Evolutionary conservation across 2,797 vertebrate species (phyloP).

Genomic region (Lophius americanus): DNA sequence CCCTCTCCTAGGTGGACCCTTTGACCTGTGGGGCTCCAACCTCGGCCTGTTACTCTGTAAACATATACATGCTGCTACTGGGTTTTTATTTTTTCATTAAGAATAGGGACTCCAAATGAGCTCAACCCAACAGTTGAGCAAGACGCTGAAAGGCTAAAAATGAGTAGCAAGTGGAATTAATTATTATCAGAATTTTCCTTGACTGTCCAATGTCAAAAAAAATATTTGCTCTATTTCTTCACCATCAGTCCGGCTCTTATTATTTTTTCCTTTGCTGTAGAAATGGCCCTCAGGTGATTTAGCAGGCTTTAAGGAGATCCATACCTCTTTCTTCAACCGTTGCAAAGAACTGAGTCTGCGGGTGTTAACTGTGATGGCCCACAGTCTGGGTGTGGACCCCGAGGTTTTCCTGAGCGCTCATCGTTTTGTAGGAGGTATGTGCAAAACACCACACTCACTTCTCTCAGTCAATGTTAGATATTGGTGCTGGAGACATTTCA

Average conservation of each 20-base stretch:
- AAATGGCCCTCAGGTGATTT: conserved; percentile 70
- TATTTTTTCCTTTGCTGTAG: conserved; percentile 38
- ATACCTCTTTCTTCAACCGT: conserved; percentile 67
- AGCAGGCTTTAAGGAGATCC: conserved; percentile 54
- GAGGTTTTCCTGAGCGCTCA: conserved; percentile 74
- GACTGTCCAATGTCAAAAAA: neutral
- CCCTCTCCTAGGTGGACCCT: too few species aligned
- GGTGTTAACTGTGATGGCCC: conserved; percentile 76
- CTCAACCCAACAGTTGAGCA: too few species aligned
- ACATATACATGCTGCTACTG: too few species aligned
- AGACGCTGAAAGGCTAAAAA: too few species aligned
- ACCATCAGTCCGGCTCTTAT: neutral
- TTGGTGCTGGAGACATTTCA: neutral
- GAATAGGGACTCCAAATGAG: too few species aligned
- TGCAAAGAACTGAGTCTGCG: conserved; percentile 77
- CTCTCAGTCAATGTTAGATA: neutral
- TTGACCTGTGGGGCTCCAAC: too few species aligned
- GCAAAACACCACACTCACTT: neutral
- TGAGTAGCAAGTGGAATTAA: too few species aligned
- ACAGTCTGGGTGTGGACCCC: conserved; percentile 68
- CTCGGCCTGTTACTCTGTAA: too few species aligned
- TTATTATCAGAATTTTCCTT: neutral
- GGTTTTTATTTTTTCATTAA: too few species aligned
- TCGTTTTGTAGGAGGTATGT: conserved; percentile 72
- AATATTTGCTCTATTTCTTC: neutral